Evolutionary conservation across 2,797 vertebrate genomes (phyloP).

Genomic region (Gymnopithys bicolor): DNA sequence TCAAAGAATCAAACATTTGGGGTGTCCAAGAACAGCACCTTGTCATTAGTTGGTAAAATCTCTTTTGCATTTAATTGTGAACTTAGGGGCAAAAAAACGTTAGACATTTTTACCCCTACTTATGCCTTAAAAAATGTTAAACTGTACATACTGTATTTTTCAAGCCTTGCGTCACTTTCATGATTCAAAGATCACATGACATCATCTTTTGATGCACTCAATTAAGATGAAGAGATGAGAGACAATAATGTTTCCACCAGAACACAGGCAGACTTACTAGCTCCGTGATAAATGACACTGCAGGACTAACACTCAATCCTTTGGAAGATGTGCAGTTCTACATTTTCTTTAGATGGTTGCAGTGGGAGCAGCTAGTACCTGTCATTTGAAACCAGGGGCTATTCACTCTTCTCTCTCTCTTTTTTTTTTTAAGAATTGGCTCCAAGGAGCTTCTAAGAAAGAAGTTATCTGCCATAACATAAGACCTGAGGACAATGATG

Average conservation of each 20-base stretch:
- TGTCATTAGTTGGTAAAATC: background rate
- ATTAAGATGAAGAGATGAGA: background rate
- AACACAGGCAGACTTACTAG: background rate
- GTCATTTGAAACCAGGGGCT: background rate
- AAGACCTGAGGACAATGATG: background rate
- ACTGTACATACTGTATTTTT: background rate
- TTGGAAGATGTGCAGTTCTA: background rate
- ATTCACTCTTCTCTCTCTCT: background rate
- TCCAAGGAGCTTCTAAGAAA: background rate
- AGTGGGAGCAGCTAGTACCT: background rate
- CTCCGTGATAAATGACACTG: background rate
- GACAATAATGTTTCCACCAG: background rate
- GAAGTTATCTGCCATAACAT: background rate
- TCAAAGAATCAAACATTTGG: background rate
- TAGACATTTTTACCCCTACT: background rate
- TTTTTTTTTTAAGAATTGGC: background rate
- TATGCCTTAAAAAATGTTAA: background rate
- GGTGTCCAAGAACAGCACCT: background rate
- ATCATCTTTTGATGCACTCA: background rate
- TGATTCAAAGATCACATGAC: background rate
- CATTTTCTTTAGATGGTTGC: background rate
- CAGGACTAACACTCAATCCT: background rate
- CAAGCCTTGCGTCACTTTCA: background rate
- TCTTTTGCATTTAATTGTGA: background rate
- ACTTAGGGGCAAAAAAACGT: background rate